Conservation (phyloP, 1,140 invertebrate species). For the Hycleus cichorii region DNA sequence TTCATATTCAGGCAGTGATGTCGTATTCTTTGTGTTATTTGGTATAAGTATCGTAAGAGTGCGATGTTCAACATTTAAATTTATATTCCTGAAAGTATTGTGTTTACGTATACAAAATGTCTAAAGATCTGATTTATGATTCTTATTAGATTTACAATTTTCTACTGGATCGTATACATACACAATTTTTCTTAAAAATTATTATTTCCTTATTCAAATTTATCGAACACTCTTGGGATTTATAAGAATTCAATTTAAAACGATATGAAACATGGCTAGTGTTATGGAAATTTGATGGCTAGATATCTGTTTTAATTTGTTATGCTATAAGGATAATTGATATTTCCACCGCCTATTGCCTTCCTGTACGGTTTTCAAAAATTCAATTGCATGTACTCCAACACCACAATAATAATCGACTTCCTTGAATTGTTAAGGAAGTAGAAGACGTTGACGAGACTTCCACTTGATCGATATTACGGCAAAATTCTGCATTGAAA, state of each 20-base stretch:
- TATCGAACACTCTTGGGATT: constrained; percentile 4
- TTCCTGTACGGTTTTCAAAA: background rate
- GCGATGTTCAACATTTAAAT: constrained; percentile 12
- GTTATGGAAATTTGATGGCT: constrained; percentile 5
- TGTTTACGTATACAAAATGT: constrained; percentile 1
- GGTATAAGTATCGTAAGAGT: constrained; percentile 5
- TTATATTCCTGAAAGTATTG: constrained; percentile 12
- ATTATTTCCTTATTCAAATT: background rate
- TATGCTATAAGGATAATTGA: background rate
- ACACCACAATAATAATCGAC: constrained; percentile 6
- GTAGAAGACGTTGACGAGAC: constrained; percentile 3
- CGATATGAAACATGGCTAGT: background rate
- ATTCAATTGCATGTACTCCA: background rate
- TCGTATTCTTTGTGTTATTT: constrained; percentile 7
- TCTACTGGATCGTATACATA: no score
- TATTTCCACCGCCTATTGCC: background rate
- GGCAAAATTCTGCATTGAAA: no score
- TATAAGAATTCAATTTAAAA: constrained; percentile 3
- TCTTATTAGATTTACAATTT: no score
- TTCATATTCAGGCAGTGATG: constrained; percentile 7
- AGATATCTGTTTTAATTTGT: constrained; percentile 5
- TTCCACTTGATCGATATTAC: no score
- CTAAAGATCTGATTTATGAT: constrained; percentile 6
- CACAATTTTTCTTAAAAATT: no score
- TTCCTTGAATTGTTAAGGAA: background rate